These are phyloP conservation scores for Danio aesculapii DNA, from an alignment of 2,797 vertebrate species.

Conservation along the genomic window DNA sequence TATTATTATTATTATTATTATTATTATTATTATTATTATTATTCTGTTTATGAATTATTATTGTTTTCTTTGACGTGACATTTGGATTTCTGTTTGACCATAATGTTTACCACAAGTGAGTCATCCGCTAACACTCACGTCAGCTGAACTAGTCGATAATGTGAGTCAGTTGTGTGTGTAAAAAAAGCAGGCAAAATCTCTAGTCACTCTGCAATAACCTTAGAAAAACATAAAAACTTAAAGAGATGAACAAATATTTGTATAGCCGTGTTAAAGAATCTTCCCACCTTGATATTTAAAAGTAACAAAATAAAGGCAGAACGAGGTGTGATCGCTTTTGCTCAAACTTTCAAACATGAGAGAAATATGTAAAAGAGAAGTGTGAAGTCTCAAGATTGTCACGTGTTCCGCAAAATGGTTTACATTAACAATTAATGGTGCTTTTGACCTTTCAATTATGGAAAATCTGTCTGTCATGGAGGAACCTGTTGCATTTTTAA, in stretches of 20 bases:
- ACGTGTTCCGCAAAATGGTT: slow-evolving; percentile 58
- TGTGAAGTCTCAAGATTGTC: slow-evolving; percentile 49
- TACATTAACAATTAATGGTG: slow-evolving; percentile 67
- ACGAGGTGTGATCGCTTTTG: slow-evolving; percentile 15
- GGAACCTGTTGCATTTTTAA: slow-evolving; percentile 66
- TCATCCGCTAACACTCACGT: slow-evolving; percentile 38
- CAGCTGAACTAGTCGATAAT: slow-evolving; percentile 26
- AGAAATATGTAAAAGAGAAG: slow-evolving; percentile 31
- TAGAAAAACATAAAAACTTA: slow-evolving; percentile 1
- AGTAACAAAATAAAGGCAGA: slow-evolving; percentile 22
- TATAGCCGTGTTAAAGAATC: slow-evolving; percentile 16
- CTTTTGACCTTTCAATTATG: slow-evolving; percentile 72
- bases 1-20: too few relatives aligned
- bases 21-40: too few relatives aligned
- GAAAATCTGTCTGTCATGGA: slow-evolving; percentile 69
- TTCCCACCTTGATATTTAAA: neutral
- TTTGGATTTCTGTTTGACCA: slow-evolving; percentile 38
- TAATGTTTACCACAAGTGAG: slow-evolving; percentile 36
- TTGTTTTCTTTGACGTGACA: slow-evolving; percentile 9
- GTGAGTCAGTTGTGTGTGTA: slow-evolving; percentile 42
- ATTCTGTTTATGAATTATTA: neutral
- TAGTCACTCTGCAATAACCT: neutral
- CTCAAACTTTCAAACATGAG: slow-evolving; percentile 6
- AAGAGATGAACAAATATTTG: slow-evolving; percentile 21
- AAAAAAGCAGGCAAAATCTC: neutral